Evolutionary conservation across 2,113 vertebrate species (phyloP).

Genomic region (Steatornis caripensis): DNA sequence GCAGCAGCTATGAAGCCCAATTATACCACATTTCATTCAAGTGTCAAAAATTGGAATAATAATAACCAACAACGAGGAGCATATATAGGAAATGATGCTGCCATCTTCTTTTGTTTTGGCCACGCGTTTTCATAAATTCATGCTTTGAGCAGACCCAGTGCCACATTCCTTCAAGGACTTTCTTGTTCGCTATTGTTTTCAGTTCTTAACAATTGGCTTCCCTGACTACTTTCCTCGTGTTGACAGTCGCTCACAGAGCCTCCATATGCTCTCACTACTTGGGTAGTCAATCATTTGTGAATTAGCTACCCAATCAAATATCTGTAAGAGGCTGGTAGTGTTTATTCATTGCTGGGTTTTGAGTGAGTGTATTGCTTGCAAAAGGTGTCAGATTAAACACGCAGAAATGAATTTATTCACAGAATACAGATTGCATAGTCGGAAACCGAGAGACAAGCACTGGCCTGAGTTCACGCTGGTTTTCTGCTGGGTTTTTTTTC

Average conservation of each 20-base stretch:
- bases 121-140: constrained; percentile 60
- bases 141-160: constrained; percentile 45
- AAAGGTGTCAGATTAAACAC: constrained; percentile 49
- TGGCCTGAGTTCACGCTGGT: neutral
- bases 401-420: constrained; percentile 1
- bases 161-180: constrained; percentile 66
- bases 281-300: constrained; percentile 66
- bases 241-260: constrained; percentile 62
- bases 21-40: constrained; percentile 73
- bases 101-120: constrained; percentile 68
- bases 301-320: constrained; percentile 56
- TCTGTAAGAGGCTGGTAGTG: constrained; percentile 12
- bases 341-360: constrained; percentile 47
- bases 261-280: constrained; percentile 60
- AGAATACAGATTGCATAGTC: neutral
- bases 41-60: constrained; percentile 73
- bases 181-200: constrained; percentile 42
- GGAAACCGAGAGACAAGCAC: neutral
- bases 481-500: neutral
- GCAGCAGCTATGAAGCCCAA: constrained; percentile 63
- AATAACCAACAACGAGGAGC: constrained; percentile 43
- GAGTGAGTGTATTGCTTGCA: constrained; percentile 31
- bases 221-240: constrained; percentile 43
- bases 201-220: constrained; percentile 36
- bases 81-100: constrained; percentile 31